Evolutionary conservation across 2,888 invertebrate genomes (phyloP).

Genomic region (Ischnura elegans): DNA sequence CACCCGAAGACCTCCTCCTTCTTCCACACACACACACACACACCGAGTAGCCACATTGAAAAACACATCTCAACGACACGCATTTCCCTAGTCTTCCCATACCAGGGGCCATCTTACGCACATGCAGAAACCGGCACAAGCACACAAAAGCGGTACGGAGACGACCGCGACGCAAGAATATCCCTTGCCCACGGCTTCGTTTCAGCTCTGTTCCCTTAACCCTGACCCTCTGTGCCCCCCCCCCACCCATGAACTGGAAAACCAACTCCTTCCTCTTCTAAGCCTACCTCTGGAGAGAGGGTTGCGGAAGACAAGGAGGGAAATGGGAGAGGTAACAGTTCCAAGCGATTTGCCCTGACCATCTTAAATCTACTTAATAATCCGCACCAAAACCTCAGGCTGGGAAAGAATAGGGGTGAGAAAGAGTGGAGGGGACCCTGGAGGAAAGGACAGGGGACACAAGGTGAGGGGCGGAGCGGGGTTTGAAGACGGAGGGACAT

Average conservation of each 20-base stretch:
- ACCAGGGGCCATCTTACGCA: neutral
- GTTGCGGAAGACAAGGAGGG: neutral
- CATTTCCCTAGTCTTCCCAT: too few species aligned
- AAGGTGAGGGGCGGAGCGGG: neutral
- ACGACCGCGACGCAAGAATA: neutral
- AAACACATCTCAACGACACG: too few species aligned
- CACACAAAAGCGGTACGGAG: neutral
- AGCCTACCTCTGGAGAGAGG: neutral
- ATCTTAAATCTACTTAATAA: conserved; percentile 38
- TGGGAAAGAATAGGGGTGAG: neutral
- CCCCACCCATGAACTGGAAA: neutral
- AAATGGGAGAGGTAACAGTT: neutral
- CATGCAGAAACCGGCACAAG: neutral
- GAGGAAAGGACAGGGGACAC: neutral
- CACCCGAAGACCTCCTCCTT: neutral
- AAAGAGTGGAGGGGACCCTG: neutral
- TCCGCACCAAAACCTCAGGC: conserved; percentile 10
- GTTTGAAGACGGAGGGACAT: conserved; percentile 5
- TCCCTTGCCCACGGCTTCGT: neutral
- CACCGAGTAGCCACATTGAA: too few species aligned
- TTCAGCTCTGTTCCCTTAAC: too few species aligned
- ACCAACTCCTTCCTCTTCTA: neutral
- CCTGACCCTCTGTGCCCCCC: too few species aligned
- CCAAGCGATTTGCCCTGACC: neutral
- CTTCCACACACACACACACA: neutral